Evolutionary conservation across 2,113 vertebrate species (phyloP).

Genomic region (Periophthalmus modestus): DNA sequence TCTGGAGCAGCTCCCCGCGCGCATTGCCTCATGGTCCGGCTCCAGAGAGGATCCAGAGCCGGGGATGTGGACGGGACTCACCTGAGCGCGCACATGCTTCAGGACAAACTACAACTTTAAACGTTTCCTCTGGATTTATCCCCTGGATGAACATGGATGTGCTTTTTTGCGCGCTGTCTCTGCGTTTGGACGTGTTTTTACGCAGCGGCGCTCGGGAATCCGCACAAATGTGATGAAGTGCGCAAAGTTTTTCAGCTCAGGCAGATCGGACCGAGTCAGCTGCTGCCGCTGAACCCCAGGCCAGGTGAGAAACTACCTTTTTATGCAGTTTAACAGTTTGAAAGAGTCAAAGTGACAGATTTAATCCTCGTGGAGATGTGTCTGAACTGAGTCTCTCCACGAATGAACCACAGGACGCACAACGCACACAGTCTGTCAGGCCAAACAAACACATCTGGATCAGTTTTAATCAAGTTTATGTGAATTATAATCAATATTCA

Average conservation of each 20-base stretch:
- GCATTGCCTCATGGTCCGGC: background rate
- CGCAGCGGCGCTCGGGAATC: conserved; percentile 33
- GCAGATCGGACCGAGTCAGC: conserved; percentile 74
- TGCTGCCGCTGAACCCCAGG: conserved; percentile 72
- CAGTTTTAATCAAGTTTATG: background rate
- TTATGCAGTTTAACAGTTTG: background rate
- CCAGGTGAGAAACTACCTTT: conserved; percentile 72
- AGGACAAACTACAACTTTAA: conserved; percentile 14
- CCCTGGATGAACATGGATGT: conserved; percentile 38
- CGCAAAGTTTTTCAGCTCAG: conserved; percentile 84
- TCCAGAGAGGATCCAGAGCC: background rate
- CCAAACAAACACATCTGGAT: no score
- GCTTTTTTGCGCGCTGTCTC: conserved; percentile 40
- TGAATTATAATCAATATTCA: background rate
- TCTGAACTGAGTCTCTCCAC: no score
- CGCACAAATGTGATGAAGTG: conserved; percentile 79
- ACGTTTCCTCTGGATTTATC: background rate
- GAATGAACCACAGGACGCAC: no score
- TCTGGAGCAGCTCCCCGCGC: background rate
- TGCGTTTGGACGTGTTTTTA: conserved; percentile 42
- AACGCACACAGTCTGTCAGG: no score
- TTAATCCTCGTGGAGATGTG: background rate
- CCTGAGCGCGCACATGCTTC: conserved; percentile 35
- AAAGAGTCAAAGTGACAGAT: background rate
- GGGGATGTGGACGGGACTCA: conserved; percentile 51